Conservation (phyloP, 2,113 vertebrate genomes). For the Hydropotes inermis region DNA sequence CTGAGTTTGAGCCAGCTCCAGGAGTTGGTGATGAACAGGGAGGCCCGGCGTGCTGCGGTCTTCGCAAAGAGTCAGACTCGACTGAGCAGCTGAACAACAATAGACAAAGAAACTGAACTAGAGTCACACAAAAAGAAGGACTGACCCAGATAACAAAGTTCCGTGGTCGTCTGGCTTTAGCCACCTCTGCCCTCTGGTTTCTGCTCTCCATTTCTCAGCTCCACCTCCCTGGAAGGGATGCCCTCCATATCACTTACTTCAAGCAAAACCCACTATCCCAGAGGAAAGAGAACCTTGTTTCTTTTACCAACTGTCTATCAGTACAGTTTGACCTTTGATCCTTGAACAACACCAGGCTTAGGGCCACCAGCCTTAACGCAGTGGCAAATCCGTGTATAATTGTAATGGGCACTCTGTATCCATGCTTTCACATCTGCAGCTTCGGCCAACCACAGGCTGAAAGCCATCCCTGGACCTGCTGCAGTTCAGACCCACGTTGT, state of each 20-base stretch:
- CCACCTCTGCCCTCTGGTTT: not conserved
- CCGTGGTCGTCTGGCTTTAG: not conserved
- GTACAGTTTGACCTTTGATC: not conserved
- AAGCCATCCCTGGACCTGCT: not conserved
- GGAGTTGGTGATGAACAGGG: not conserved
- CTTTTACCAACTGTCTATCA: accelerated
- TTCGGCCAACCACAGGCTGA: not conserved
- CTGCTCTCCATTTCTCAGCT: not conserved
- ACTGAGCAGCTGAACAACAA: not conserved
- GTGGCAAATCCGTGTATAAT: not conserved
- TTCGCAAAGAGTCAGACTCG: not conserved
- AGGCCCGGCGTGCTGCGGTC: not conserved
- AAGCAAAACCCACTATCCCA: not conserved
- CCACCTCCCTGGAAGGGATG: accelerated
- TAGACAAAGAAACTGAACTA: not conserved
- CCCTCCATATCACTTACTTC: not conserved
- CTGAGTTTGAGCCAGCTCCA: not conserved
- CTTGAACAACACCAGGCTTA: not conserved
- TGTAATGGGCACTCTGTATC: not conserved
- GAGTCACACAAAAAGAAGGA: not conserved
- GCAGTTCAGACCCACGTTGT: not conserved
- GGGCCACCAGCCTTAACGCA: not conserved
- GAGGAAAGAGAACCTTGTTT: not conserved
- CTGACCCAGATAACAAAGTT: not conserved
- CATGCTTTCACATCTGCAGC: not conserved